Evolutionary conservation across 2,888 invertebrate genomes (phyloP).

Genomic region (Sesia apiformis): DNA sequence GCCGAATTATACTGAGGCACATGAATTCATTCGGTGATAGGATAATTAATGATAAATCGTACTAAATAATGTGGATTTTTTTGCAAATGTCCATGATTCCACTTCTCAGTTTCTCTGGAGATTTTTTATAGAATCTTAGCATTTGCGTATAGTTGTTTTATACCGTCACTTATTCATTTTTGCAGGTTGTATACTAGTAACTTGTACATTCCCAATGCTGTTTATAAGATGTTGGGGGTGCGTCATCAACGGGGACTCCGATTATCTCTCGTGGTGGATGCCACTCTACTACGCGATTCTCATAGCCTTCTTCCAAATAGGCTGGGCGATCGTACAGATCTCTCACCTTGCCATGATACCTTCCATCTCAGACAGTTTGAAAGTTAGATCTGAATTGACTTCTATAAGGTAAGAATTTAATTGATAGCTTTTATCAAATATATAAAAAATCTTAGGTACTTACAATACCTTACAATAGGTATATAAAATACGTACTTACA

Average conservation of each 20-base stretch:
- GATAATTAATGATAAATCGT: no score
- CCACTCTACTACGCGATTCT: slow-evolving; percentile 72
- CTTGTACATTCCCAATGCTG: slow-evolving; percentile 84
- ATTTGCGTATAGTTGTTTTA: no score
- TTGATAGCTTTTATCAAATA: no score
- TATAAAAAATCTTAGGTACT: no score
- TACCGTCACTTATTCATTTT: slow-evolving; percentile 2
- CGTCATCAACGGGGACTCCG: slow-evolving; percentile 32
- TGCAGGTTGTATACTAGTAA: slow-evolving; percentile 79
- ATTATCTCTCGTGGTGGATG: slow-evolving; percentile 65
- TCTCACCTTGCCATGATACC: slow-evolving; percentile 95
- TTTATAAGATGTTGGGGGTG: slow-evolving; percentile 82
- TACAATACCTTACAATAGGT: no score
- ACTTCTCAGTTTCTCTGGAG: no score
- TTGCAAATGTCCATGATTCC: no score
- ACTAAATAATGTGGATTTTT: no score
- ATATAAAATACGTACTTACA: no score
- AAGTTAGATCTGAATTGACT: slow-evolving; percentile 84
- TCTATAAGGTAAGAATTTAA: slow-evolving; percentile 81
- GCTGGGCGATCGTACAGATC: slow-evolving; percentile 96
- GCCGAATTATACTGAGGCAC: no score
- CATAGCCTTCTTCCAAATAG: slow-evolving; percentile 89
- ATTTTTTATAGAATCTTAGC: no score
- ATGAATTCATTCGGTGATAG: no score
- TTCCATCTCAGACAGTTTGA: slow-evolving; percentile 79